A percentile compares a stretch with the other conserved stretches of the same genome.
Evolutionary conservation across 1,140 invertebrate genomes (phyloP).

Genomic region (Amphibalanus amphitrite): DNA sequence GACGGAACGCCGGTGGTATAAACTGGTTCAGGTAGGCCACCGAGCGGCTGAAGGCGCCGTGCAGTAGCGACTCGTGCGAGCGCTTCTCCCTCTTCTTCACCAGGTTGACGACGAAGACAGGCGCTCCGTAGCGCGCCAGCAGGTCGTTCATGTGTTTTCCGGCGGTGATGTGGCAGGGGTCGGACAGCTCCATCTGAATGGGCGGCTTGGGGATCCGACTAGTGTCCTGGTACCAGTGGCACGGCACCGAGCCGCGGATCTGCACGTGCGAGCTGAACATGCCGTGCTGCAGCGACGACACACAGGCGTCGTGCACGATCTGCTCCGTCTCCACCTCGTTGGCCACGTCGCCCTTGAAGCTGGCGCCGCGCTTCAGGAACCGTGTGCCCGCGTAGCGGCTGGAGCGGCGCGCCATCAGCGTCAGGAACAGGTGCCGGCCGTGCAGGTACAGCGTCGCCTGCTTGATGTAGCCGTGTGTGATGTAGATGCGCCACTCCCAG

Average conservation of each 20-base stretch:
- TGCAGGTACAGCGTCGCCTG: conserved; percentile 50
- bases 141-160: conserved; percentile 79
- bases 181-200: conserved; percentile 67
- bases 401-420: conserved; percentile 74
- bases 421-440: conserved; percentile 75
- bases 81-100: conserved; percentile 89
- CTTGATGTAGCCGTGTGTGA: conserved; percentile 88
- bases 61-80: conserved; percentile 79
- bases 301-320: conserved; percentile 75
- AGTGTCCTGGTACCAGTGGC: conserved; percentile 91
- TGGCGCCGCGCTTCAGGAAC: conserved; percentile 88
- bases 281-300: conserved; percentile 52
- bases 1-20: conserved; percentile 61
- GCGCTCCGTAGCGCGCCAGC: conserved; percentile 73
- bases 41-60: conserved; percentile 59
- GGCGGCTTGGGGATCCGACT: conserved; percentile 93
- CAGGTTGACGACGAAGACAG: conserved; percentile 81
- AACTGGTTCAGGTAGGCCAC: conserved; percentile 97
- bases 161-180: conserved; percentile 66
- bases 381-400: conserved; percentile 86
- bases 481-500: conserved; percentile 79
- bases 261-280: conserved; percentile 84
- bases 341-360: conserved; percentile 86
- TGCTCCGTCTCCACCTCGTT: conserved; percentile 99
- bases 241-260: conserved; percentile 85